Base-by-base conservation (phyloP, 2,888 invertebrate species). In the Chymomyza fuscimana region DNA sequence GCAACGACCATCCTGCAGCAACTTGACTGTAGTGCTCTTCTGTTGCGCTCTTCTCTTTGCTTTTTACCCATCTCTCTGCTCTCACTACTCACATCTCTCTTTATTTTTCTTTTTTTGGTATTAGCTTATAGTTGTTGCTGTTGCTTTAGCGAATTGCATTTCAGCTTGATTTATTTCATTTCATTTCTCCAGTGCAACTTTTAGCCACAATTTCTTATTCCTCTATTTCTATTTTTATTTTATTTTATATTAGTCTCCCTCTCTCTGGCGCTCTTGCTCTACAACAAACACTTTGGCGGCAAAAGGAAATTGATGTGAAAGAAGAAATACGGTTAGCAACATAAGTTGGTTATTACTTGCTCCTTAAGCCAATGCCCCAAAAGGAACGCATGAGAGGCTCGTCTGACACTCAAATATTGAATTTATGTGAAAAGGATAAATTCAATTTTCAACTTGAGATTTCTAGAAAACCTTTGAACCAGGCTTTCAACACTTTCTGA, bases 331-430 rank as follows among this genome's bases (percentile, higher is more conserved):
- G 84, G 86, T 86, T 82, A 82, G 85, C 87, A 81, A 78, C 81
- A 86, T 85, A 86, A 86, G 87, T 86, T 86, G 82, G 85, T 86
- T 84, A 86, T 84, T 84, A 84, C 84, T 82, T 81, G 87, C 82
- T 84, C 85, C 85, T 84, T 82, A 86, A 79, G 74, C 85, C 82
- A 80, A 78, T 74, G 78, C 66, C 73, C 70, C 54, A 5, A 54
- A n/a, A 16, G 22, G 54, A 54, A 54, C 9, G 19, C 15, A 19
- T 54, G 5, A 19, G 10, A 54, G 22, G 54, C 40, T 46, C 40
- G 40, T 12, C 40, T 46, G 12, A 46, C 40, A 12, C 40, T 46
- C 12, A 46, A 12, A 46, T 46, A 46, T 46, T 46, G 40, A 4
- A 46, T 46, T 46, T 12, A 46, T 46, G 40, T 46, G 40, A 46